These are phyloP conservation scores for Rotaria socialis DNA, from an alignment of 2,888 invertebrate species.

Conservation along the genomic window DNA sequence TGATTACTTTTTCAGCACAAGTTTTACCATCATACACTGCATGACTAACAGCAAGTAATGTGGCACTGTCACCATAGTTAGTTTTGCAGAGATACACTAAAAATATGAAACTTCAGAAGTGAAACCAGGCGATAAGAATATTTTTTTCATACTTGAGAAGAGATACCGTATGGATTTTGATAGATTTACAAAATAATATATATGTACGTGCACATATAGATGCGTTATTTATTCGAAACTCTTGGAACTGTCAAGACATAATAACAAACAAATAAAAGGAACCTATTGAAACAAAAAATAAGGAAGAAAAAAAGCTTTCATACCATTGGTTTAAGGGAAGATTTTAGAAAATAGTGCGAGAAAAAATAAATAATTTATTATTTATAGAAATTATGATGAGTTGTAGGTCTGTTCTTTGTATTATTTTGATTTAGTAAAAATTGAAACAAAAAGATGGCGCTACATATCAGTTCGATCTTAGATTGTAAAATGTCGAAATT, in stretches of 20 bases:
- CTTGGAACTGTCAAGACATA: background rate
- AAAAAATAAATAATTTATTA: background rate
- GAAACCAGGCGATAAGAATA: too few relatives aligned
- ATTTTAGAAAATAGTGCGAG: background rate
- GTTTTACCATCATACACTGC: background rate
- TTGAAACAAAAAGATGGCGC: background rate
- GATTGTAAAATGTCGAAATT: too few relatives aligned
- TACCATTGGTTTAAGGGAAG: background rate
- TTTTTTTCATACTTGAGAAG: background rate
- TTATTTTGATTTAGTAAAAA: background rate
- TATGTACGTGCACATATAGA: background rate
- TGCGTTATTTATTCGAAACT: background rate
- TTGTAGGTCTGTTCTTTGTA: background rate
- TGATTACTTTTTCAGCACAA: background rate
- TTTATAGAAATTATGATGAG: background rate
- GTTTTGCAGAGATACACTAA: background rate
- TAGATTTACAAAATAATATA: background rate
- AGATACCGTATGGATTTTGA: background rate
- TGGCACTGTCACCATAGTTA: background rate
- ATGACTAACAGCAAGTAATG: background rate
- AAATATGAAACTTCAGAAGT: too few relatives aligned
- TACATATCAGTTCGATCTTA: background rate
- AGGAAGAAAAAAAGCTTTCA: background rate
- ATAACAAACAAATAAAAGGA: conserved; percentile 17
- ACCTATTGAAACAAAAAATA: conserved; percentile 18